phyloP scores from a whole-genome alignment of 2,888 invertebrate genomes.

The Archaeoteleia sp. region DNA sequence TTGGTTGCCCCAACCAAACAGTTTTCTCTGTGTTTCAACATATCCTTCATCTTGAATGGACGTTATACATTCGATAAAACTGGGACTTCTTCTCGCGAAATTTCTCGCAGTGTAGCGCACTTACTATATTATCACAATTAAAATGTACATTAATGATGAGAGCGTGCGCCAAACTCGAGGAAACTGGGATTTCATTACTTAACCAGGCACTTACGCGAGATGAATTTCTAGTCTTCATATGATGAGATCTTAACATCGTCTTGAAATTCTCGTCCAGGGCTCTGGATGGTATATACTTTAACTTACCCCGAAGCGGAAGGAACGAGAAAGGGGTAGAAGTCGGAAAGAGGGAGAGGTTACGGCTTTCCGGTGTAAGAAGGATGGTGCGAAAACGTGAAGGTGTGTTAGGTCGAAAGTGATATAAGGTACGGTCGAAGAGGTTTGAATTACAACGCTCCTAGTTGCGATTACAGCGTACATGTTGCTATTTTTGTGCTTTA shows the following conservation, averaged over 20 bases:
- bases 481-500: no score
- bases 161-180: neutral
- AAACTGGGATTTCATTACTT: slow-evolving; percentile 5
- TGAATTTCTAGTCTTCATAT: slow-evolving; percentile 16
- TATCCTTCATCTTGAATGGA: no score
- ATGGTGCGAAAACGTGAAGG: slow-evolving; percentile 44
- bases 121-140: no score
- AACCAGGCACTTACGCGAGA: slow-evolving; percentile 15
- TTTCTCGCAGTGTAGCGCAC: no score
- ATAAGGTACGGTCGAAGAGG: slow-evolving; percentile 45
- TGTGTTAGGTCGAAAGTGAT: slow-evolving; percentile 48
- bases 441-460: slow-evolving; percentile 50
- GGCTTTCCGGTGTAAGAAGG: slow-evolving; percentile 44
- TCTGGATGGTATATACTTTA: slow-evolving; percentile 25
- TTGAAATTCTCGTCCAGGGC: slow-evolving; percentile 25
- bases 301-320: slow-evolving; percentile 13
- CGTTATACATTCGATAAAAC: no score
- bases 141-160: neutral
- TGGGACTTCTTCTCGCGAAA: no score
- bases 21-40: no score
- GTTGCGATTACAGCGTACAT: no score
- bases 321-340: slow-evolving; percentile 1
- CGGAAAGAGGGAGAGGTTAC: slow-evolving; percentile 9
- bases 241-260: slow-evolving; percentile 14
- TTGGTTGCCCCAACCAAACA: no score